Conservation (phyloP, 2,888 invertebrate genomes). For the Branchellion lobata region DNA sequence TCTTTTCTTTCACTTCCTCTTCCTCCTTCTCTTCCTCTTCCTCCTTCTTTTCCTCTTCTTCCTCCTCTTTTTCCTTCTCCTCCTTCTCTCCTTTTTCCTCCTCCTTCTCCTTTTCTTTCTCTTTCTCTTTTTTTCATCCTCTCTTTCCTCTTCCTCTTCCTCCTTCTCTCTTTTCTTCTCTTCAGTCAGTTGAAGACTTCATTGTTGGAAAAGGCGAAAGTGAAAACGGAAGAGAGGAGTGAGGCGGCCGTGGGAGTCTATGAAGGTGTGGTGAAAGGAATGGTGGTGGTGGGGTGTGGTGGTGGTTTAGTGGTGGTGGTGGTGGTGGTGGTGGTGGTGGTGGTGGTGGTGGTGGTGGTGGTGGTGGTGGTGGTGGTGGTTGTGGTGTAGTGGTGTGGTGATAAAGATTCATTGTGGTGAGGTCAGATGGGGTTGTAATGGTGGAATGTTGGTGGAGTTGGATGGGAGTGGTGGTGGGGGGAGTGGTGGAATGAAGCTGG, state of each 20-base stretch:
- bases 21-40: too few species aligned
- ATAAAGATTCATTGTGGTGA: not conserved
- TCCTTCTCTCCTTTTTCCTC: too few species aligned
- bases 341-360: not conserved
- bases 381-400: too few species aligned
- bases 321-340: too few species aligned
- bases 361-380: not conserved
- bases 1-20: too few species aligned
- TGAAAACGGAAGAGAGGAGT: not conserved
- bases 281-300: not conserved
- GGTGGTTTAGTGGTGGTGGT: too few species aligned
- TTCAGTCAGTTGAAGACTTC: not conserved
- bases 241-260: too few species aligned
- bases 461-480: not conserved
- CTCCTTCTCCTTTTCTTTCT: too few species aligned
- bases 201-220: not conserved
- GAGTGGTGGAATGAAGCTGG: not conserved
- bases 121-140: not conserved
- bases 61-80: too few species aligned
- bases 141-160: not conserved
- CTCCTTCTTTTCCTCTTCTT: too few species aligned
- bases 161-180: not conserved
- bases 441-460: not conserved
- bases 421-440: not conserved
- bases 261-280: not conserved